Evolutionary conservation across 2,797 vertebrate species (phyloP), one percentile per base, ranked within the genome.

Genomic region (Phalloptychus januarius): DNA sequence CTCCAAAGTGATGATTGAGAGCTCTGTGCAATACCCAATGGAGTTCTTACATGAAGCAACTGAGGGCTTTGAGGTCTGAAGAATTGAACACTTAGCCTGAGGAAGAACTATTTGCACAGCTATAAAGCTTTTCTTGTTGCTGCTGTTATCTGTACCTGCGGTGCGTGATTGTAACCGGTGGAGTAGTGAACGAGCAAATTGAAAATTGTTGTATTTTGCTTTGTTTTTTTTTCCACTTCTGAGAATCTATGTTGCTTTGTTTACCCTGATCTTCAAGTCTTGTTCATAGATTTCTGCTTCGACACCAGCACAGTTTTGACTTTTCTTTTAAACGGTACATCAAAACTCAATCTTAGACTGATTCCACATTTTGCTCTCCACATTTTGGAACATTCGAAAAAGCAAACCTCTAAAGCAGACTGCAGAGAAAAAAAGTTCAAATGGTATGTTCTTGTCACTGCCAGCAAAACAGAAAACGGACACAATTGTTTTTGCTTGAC

Each of bases 1-100:
- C 80, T 83, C 84, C 88, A 88, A 85, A 91, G 87, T 84, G 84
- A 86, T 85, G 86, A 88, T 80, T 89, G 88, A 93, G 89, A 87
- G 90, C 77, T 75, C 86, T 90, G 86, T 87, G 20, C 18, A 2
- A 56, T 74, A 83, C 88, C 86, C 88, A 78, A 45, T 80, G 69
- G 86, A 80, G 56, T 90, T 91, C 82, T 85, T 79, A 87, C 88
- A 90, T 83, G 81, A 79, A 87, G 61, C 77, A 74, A 84, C 86
- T 87, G 78, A 87, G 67, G 72, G 78, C 74, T 87, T 86, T 78
- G 82, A 84, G 86, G 85, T 89, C 82, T 89, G 77, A 71, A 74
- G 87, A 78, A 52, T 88, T 87, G 81, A 86, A 89, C 83, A 78
- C 61, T 74, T 52, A 38, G 70, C 79, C 70, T 7, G 7, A 42